Evolutionary conservation across 2,888 invertebrate genomes (phyloP).

Genomic region (Sicus ferrugineus): DNA sequence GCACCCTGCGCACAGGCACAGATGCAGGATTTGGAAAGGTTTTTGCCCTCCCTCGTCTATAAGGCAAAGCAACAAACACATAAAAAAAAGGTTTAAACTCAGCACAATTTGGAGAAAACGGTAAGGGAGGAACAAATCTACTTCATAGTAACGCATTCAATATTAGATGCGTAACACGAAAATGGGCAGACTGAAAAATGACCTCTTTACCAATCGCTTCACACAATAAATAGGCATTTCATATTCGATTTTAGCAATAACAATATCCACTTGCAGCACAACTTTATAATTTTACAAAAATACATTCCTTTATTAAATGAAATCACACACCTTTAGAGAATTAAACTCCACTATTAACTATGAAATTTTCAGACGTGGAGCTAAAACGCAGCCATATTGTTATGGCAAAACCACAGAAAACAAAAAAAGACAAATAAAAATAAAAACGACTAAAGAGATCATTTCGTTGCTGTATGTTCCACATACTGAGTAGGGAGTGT

Average conservation of each 20-base stretch:
- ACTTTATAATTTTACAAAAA: neutral
- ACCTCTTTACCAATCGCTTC: slow-evolving; percentile 13
- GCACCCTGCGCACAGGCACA: neutral
- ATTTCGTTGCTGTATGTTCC: slow-evolving; percentile 15
- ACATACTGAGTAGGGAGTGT: slow-evolving; percentile 8
- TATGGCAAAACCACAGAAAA: slow-evolving; percentile 26
- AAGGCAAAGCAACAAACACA: no score
- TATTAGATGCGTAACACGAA: no score
- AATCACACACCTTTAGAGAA: slow-evolving; percentile 2
- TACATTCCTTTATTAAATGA: neutral
- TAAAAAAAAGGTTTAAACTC: no score
- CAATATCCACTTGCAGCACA: neutral
- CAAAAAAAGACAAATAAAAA: slow-evolving; percentile 19
- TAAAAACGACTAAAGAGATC: slow-evolving; percentile 25
- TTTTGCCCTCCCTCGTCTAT: slow-evolving; percentile 21
- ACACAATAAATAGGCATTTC: neutral
- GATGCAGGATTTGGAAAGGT: slow-evolving; percentile 20
- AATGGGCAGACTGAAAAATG: slow-evolving; percentile 5
- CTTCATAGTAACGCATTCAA: neutral
- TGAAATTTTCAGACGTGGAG: slow-evolving; percentile 11
- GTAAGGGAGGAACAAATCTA: neutral
- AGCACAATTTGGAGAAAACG: no score
- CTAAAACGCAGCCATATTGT: slow-evolving; percentile 31
- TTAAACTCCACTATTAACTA: neutral
- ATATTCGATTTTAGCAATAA: slow-evolving; percentile 6